Percentiles rank a stretch among this genome's conserved stretches.
These are phyloP conservation scores for Mastomys natalensis DNA, from an alignment of 2,113 vertebrate species.

Conservation along the genomic window DNA sequence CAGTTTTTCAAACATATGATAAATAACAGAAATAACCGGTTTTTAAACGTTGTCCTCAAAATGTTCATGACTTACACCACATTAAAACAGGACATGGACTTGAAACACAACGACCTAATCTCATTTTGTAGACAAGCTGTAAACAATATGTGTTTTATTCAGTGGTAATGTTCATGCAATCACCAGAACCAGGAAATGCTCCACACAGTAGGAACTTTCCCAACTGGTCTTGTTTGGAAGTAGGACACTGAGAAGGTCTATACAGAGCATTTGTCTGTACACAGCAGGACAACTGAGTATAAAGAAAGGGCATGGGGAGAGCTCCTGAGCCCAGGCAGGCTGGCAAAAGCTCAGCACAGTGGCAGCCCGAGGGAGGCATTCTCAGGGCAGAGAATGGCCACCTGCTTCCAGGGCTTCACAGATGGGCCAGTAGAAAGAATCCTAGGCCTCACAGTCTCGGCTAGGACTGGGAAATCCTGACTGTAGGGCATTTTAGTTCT, in stretches of 20 bases:
- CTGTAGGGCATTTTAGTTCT: conserved; percentile 26
- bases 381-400: not conserved
- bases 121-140: conserved; percentile 1
- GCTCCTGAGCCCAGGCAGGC: not conserved
- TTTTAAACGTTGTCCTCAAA: conserved; percentile 47
- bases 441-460: not conserved
- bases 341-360: not conserved
- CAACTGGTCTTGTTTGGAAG: not conserved
- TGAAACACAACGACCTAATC: not conserved
- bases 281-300: not conserved
- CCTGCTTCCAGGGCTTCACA: not conserved
- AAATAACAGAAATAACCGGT: conserved; percentile 45
- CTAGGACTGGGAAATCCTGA: not conserved
- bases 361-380: not conserved
- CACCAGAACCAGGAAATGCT: not conserved
- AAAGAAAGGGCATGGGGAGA: not conserved
- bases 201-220: not conserved
- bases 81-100: conserved; percentile 31
- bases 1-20: conserved; percentile 21
- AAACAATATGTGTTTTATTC: not conserved
- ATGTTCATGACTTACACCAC: not conserved
- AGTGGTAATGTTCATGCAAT: not conserved
- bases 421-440: not conserved
- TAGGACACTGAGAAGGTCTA: not conserved
- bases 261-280: not conserved